These are phyloP conservation scores for Noctua janthe DNA, from an alignment of 2,888 invertebrate species.

Conservation along the genomic window DNA sequence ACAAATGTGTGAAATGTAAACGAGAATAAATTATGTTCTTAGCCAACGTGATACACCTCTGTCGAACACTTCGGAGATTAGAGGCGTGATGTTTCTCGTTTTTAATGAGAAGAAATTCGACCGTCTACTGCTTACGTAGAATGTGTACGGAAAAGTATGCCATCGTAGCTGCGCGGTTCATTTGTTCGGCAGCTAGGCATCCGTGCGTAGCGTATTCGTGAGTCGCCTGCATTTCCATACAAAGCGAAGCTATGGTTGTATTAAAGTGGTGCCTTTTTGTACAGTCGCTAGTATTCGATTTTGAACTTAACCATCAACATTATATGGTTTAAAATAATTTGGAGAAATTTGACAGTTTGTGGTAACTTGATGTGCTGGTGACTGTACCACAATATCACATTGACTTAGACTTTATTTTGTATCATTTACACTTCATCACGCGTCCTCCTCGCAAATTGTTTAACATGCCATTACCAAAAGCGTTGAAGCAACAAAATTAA, in stretches of 20 bases:
- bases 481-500: conserved; percentile 68
- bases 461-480: conserved; percentile 64
- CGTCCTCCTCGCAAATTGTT: conserved; percentile 58
- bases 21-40: background rate
- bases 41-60: background rate
- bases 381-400: background rate
- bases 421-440: conserved; percentile 51
- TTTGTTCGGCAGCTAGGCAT: background rate
- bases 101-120: background rate
- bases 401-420: background rate
- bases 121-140: too few species aligned
- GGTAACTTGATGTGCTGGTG: too few species aligned
- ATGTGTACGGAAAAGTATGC: too few species aligned
- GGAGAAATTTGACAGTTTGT: too few species aligned
- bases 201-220: background rate
- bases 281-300: too few species aligned
- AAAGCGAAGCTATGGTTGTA: background rate
- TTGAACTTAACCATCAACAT: too few species aligned
- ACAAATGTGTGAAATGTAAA: conserved; percentile 46
- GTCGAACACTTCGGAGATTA: background rate
- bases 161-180: background rate
- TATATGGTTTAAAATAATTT: too few species aligned
- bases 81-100: background rate
- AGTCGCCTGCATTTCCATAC: background rate
- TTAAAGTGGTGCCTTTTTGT: background rate